phyloP scores from a whole-genome alignment of 1,140 invertebrate genomes.

The roundworm (Caenorhabditis elegans) region WBcel235 BX284604.4:4522501-4523000 shows the following conservation, averaged over 20 bases:
- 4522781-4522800: neutral
- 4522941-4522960: no score
- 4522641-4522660: slow-evolving; percentile 1
- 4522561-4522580: neutral
- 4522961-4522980: no score
- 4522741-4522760: slow-evolving; percentile 8
- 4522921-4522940: no score
- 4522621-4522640: slow-evolving; percentile 20
- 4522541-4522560: neutral
- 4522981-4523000: no score
- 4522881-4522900: no score
- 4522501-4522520: neutral
- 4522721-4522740: neutral
- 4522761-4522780: neutral
- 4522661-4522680: neutral
- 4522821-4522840: no score
- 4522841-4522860: no score
- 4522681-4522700: neutral
- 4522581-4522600: slow-evolving; percentile 2
- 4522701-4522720: neutral
- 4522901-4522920: no score
- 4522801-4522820: no score
- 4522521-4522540: neutral
- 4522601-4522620: neutral
- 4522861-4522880: no score